Evolutionary conservation across 2,113 vertebrate genomes (phyloP), one percentile per base, ranked within the genome.

Genomic region (Corydoras maculifer): DNA sequence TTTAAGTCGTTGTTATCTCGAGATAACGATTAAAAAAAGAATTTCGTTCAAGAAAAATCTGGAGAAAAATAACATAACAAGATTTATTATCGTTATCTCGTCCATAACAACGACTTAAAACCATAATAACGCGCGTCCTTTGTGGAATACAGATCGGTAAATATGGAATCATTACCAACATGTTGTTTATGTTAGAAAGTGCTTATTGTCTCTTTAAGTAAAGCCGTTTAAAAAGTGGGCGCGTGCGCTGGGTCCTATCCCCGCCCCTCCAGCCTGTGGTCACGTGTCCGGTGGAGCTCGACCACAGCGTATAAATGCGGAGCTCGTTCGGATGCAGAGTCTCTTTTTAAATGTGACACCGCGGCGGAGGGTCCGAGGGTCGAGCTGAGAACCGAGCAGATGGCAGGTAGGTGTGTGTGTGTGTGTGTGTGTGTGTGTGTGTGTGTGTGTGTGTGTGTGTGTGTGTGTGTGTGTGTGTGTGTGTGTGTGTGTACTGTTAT

Each of bases 321-420:
- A 13, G 0, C 11, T 29, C 11, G 4, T 55, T 18, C 2, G 9
- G 1, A 1, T 0, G 18, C 9, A 13, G 5, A 3, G 2, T 1
- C 15, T 31, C 7, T 1, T 30, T 48, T 29, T 68, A 15, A 8
- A 10, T 48, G 54, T 58, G 25, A 14, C 12, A 25, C 10, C 12
- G 54, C 8, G 30, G 32, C 13, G n/a, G 8, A 14, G 13, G 30
- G 9, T 31, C 64, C 32, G 53, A 43, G 65, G 54, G 31, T 68
- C 32, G 53, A 68, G 54, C 9, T 68, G 9, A 8, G 65, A 43
- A 18, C 15, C 2, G 1, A 31, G 10, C 4, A 58, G 54, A 69
- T 69, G 67, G 67, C 67, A 59, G 67, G 67, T 69, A 50, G 8
- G 67, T 57, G 51, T 5, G 3, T 8, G 8, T 9, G 48, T 11